Conservation (phyloP, 1,140 invertebrate species). For the Helicorthomorpha holstii region DNA sequence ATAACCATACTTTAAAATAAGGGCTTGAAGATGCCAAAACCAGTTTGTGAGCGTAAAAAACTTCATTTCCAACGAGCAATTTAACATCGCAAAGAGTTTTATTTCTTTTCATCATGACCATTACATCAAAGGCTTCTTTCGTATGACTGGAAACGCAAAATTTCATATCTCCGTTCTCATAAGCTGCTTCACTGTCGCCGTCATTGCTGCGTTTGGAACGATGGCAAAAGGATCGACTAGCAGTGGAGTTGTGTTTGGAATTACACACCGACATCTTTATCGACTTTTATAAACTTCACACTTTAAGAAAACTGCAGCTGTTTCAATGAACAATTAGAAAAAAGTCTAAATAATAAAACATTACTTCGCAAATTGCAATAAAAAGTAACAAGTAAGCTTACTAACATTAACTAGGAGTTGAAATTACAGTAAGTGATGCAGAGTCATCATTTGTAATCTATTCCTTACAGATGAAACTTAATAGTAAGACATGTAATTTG, state of each 20-base stretch:
- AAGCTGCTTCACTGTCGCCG: conserved; percentile 19
- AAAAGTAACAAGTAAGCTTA: too few relatives aligned
- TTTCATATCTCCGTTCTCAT: conserved; percentile 51
- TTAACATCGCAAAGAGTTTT: conserved; percentile 79
- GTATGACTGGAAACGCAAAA: conserved; percentile 70
- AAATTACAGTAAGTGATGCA: too few relatives aligned
- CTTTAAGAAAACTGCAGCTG: too few relatives aligned
- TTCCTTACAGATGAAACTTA: too few relatives aligned
- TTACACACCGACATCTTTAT: too few relatives aligned
- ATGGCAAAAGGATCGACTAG: conserved; percentile 15
- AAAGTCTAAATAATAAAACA: too few relatives aligned
- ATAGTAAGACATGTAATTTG: too few relatives aligned
- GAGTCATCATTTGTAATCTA: too few relatives aligned
- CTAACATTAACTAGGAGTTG: too few relatives aligned
- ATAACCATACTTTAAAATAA: conserved; percentile 60
- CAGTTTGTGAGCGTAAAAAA: conserved; percentile 79
- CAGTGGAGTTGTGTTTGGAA: neutral
- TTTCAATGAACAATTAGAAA: too few relatives aligned
- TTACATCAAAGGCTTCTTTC: conserved; percentile 66
- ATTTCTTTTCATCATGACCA: conserved; percentile 73
- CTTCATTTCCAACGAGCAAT: conserved; percentile 61
- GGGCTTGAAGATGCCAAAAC: conserved; percentile 83
- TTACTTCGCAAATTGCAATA: too few relatives aligned
- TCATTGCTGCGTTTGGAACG: conserved; percentile 20
- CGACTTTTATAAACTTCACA: too few relatives aligned